Evolutionary conservation across 2,888 invertebrate species (phyloP), one percentile per base, ranked within the genome.

Genomic region (Ophion ventricosus): DNA sequence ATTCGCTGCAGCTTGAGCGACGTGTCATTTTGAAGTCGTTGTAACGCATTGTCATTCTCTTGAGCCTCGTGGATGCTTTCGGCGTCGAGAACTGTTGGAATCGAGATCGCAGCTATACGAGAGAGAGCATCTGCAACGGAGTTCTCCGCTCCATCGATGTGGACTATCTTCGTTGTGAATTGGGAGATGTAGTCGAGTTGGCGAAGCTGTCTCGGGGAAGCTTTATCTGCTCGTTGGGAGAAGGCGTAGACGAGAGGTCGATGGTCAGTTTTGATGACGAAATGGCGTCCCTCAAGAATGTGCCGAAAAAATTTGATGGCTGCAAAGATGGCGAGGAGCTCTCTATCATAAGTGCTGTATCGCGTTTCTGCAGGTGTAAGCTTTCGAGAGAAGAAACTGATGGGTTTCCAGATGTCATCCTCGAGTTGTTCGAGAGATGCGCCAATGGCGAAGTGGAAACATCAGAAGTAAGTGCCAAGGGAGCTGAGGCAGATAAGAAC

Each of bases 241-340:
- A 80, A 82, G 0, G 82, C 82, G 49, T 72, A 66, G 2, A 43
- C 66, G 10, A 85, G 72, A 11, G 85, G 85, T 3, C 64, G 61
- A n/a, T 82, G 80, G n/a, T 85, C 85, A 0, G 85, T 85, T 20
- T 80, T 76, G 3, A 83, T 72, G 11, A 73, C 25, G 63, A 85
- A 80, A 0, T 63, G 20, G 0, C 85, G 79, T 4, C 73, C 61
- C 23, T 85, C 85, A 5, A 83, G 40, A 1, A 85, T 29, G 49
- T 76, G 67, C 1, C n/a, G 35, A 40, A 85, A 85, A 26, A 40
- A 35, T 54, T 73, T 79, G 17, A 82, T 80, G 8, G 49, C 35
- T 0, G 80, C 66, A 69, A 72, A 84, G 17, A 85, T 78, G 1
- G 79, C 85, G 1, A 78, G 73, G 11, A 84, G 81, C 63, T 84